A percentile compares a stretch with the other conserved stretches of the same genome.
These are phyloP conservation scores for Papilio protenor DNA, from an alignment of 2,888 invertebrate genomes.

Conservation along the genomic window DNA sequence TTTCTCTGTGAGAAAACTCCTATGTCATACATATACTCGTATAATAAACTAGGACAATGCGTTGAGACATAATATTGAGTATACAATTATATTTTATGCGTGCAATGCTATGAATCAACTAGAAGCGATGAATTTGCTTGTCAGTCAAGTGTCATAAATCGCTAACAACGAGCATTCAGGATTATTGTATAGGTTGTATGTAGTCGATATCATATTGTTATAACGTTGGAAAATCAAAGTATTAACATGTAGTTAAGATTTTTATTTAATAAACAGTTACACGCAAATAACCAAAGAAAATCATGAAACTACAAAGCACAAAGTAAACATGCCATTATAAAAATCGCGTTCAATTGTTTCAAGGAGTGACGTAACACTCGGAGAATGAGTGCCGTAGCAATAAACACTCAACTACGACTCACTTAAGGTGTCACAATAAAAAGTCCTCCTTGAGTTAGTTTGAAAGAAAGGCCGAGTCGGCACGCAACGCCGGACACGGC, in stretches of 20 bases:
- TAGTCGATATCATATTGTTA: not conserved
- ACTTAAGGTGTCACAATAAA: slow-evolving; percentile 66
- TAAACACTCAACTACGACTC: slow-evolving; percentile 56
- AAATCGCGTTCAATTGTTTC: slow-evolving; percentile 17
- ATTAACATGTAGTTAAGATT: not conserved
- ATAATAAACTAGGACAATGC: not conserved
- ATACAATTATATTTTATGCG: not conserved
- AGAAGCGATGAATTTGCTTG: not conserved
- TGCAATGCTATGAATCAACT: slow-evolving; percentile 8
- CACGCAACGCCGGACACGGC: slow-evolving; percentile 67
- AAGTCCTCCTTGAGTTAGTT: slow-evolving; percentile 62
- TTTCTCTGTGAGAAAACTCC: not conserved
- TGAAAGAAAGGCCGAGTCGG: slow-evolving; percentile 62
- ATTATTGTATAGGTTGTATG: not conserved
- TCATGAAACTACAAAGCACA: not conserved
- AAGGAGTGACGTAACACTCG: slow-evolving; percentile 28
- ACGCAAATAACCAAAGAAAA: not conserved
- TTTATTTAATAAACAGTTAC: not conserved
- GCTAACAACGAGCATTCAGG: not conserved
- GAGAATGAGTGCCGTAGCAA: slow-evolving; percentile 45
- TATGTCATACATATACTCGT: not conserved
- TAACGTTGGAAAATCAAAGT: not conserved
- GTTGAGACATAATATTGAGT: not conserved
- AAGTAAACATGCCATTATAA: slow-evolving; percentile 2
- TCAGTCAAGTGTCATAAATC: slow-evolving; percentile 15